Base-by-base conservation (phyloP, 2,797 vertebrate species). In the Clarias laeviceps region DNA sequence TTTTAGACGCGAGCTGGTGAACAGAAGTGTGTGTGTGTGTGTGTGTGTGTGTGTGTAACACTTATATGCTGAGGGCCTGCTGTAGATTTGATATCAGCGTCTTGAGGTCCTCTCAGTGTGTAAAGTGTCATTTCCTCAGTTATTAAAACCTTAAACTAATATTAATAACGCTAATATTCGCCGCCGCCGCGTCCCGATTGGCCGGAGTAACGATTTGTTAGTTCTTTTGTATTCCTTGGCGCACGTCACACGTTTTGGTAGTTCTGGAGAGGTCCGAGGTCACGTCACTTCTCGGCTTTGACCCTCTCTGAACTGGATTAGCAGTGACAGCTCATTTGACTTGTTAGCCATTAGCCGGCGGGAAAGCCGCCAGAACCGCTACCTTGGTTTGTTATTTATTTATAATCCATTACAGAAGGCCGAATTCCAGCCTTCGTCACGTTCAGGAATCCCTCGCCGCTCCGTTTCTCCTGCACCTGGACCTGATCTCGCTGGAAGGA, bases 401-500 rank as follows among this genome's bases (percentile, higher is more conserved):
- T 80, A 80, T 80, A 80, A 80, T 80, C 2, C 79, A 80, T 80
- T 66, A 80, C 62, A 80, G 62, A 66, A 80, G 79, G 62, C 62
- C 79, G 11, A 80, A 80, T 80, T 80, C 79, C 79, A 54, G 62
- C 62, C 79, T 66, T 66, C 62, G 79, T 80, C 79, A 83, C 73
- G 45, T 84, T 84, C 73, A 54, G 72, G 73, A 76, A 64, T 65
- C 72, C 72, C 11, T 22, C 14, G 76, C 50, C 29, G 83, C 54
- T 78, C 62, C 14, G 4, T 64, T 80, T 50, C 57, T n/a, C 7
- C 32, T 80, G 34, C 84, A 87, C 56, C 81, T 83, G 79, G 72
- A 40, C 65, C 86, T 83, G 85, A 89, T 86, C 83, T 89, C 87
- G 88, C 59, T 66, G 73, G 65, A 88, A 87, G 82, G 79, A 77